Conservation (phyloP, 2,888 invertebrate genomes). For the Eupelmus urozonus region DNA sequence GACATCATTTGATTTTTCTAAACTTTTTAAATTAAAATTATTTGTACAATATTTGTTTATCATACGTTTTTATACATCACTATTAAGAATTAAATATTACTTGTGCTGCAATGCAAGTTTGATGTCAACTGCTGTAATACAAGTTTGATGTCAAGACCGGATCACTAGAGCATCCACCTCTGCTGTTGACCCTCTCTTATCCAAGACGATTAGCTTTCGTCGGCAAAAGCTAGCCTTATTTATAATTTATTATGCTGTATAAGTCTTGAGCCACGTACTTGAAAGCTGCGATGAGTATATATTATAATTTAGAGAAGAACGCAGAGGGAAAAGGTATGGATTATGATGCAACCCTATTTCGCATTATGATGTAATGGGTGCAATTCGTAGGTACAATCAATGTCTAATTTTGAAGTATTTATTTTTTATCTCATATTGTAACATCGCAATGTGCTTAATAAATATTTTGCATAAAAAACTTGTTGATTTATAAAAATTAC, state of each 20-base stretch:
- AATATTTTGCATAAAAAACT: conserved; percentile 54
- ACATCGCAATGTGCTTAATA: conserved; percentile 56
- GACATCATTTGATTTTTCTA: no score
- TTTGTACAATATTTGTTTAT: no score
- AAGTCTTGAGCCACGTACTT: conserved; percentile 52
- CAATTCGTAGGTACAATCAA: conserved; percentile 31
- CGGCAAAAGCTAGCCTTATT: conserved; percentile 51
- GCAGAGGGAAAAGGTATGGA: conserved; percentile 40
- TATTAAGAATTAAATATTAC: neutral
- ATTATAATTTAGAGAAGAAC: conserved; percentile 26
- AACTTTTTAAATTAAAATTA: no score
- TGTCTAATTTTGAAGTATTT: conserved; percentile 50
- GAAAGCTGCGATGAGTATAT: conserved; percentile 49
- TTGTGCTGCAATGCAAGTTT: neutral
- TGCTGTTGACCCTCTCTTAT: conserved; percentile 6
- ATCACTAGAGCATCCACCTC: conserved; percentile 9
- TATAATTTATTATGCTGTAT: conserved; percentile 48
- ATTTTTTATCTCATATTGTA: conserved; percentile 56
- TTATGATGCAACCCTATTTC: conserved; percentile 12
- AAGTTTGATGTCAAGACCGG: conserved; percentile 35
- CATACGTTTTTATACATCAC: no score
- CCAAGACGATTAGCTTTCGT: conserved; percentile 20
- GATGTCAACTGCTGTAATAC: no score
- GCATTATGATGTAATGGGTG: conserved; percentile 21
- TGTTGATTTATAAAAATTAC: neutral